Base-by-base conservation (phyloP, 35 echinoderm and acorn worm genomes). In the Stichopus chloronotus region DNA sequence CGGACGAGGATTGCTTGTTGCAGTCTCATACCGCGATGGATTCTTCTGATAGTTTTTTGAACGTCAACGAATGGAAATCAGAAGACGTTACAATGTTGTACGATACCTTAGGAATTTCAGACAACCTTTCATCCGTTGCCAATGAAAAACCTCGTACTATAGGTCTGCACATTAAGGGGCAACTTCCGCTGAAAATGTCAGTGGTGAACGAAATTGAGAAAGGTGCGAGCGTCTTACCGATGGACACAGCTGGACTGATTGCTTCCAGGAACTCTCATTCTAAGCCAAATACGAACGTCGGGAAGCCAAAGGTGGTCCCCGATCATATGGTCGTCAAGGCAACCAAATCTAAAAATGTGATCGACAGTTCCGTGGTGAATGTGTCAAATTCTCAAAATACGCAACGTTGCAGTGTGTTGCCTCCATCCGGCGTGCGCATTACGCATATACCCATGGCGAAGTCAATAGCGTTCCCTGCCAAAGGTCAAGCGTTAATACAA, bases 341-440 rank as follows among this genome's bases (percentile, higher is more conserved):
- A 17, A 72, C 43, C 55, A 43, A 43, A 43, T 83, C n/a, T 59
- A 68, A 52, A 24, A 61, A 87, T 78, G 85, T 57, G 69, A 30
- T 21, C 88, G 78, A 57, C 20, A 21, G 14, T 55, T 83, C 25
- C 22, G 17, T 72, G 76, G 81, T 23, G 81, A 5, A 7, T 21
- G 55, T 54, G 20, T 1, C 53, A 11, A 21, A 17, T 17, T 20
- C 43, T 7, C 53, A 12, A 7, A 88, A 19, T 24, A n/a, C 30
- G 17, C 55, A 87, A 57, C 52, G 68, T 56, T 53, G 77, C 43
- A 94, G 68, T 56, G 43, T 94, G 4, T 54, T 99, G 14, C 97
- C 97, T 9, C 95, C 95, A 4, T 96, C 97, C 11, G 97, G 97
- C 21, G 95, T 96, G 23, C 97, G 97, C 74, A 95, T 99, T 24